A percentile compares a stretch with the other conserved stretches of the same genome.
phyloP scores from a whole-genome alignment of 2,797 vertebrate species.

The Rhynchonycteris naso region DNA sequence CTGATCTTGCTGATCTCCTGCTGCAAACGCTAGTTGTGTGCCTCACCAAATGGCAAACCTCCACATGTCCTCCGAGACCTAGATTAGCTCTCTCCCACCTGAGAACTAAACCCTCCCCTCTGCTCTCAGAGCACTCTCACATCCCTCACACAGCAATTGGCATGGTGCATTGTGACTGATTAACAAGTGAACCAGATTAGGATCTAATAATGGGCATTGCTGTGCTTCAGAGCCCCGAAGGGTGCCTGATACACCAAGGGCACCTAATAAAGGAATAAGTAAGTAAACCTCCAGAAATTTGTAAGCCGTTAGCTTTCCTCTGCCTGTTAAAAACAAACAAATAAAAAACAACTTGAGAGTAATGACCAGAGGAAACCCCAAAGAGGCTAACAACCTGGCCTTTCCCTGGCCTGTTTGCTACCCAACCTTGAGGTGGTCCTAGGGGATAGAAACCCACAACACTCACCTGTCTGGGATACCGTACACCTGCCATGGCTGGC shows the following conservation, averaged over 20 bases:
- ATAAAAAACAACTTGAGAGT: background rate
- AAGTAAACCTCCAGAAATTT: background rate
- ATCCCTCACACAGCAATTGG: background rate
- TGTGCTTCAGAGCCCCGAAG: background rate
- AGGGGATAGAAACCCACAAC: background rate
- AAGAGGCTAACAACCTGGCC: background rate
- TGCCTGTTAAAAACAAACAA: background rate
- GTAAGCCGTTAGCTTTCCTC: background rate
- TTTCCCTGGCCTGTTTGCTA: background rate
- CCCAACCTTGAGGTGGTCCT: background rate
- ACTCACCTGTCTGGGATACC: conserved; percentile 65
- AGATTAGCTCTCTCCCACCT: background rate
- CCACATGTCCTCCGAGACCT: background rate
- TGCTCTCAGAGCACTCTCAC: background rate
- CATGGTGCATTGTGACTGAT: no score
- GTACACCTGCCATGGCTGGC: conserved; percentile 10
- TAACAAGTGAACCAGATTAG: background rate
- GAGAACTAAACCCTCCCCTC: background rate
- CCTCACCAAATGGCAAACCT: background rate
- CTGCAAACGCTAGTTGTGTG: background rate
- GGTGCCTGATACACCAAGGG: background rate
- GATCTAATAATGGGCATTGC: background rate
- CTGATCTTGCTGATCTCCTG: no score
- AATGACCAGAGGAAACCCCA: background rate
- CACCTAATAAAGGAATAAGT: background rate